A percentile compares a stretch with the other conserved stretches of the same genome.
Conservation (phyloP, 2,113 vertebrate genomes). For the Ia io region DNA sequence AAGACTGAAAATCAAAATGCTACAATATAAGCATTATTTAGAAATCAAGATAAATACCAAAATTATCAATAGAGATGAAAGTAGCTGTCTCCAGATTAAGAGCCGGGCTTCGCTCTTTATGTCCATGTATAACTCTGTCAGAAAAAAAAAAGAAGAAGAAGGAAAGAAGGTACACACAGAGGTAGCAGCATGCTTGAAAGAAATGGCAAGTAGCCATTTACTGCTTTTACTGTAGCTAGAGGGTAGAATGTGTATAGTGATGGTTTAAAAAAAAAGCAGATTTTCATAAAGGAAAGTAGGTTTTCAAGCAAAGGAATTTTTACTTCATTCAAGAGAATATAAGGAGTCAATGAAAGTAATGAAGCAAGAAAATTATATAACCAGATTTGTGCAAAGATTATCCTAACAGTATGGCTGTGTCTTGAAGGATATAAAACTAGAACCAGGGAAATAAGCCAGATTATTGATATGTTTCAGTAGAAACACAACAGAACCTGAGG, state of each 20-base stretch:
- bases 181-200: background rate
- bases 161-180: background rate
- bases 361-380: background rate
- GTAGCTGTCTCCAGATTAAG: background rate
- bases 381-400: background rate
- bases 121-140: background rate
- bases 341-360: background rate
- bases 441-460: background rate
- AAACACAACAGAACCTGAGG: background rate
- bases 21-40: background rate
- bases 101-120: background rate
- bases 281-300: background rate
- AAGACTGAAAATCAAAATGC: background rate
- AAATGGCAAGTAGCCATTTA: background rate
- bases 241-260: background rate
- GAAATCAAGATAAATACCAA: background rate
- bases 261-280: background rate
- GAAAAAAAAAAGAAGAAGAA: background rate
- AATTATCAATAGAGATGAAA: background rate
- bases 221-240: background rate
- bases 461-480: background rate
- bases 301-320: background rate
- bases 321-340: constrained; percentile 1
- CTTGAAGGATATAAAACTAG: background rate
- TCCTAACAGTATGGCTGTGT: background rate